These are phyloP conservation scores for Zaprionus tsacasi DNA, from an alignment of 1,140 invertebrate genomes.

Conservation along the genomic window DNA sequence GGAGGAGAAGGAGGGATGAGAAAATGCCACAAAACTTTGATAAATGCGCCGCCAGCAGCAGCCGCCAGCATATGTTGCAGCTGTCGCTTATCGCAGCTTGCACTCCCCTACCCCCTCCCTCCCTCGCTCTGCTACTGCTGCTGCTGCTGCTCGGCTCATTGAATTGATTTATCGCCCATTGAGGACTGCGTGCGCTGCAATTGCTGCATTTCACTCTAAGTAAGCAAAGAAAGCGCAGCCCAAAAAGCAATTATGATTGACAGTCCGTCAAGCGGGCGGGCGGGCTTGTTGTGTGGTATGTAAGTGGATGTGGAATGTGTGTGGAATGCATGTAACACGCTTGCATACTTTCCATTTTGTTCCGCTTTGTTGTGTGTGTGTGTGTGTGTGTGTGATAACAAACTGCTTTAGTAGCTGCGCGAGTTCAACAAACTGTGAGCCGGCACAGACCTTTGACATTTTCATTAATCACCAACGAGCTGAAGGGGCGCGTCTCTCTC, in stretches of 20 bases:
- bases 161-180: slow-evolving; percentile 53
- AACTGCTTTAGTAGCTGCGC: slow-evolving; percentile 11
- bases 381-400: slow-evolving; percentile 46
- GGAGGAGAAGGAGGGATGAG: slow-evolving; percentile 24
- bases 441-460: slow-evolving; percentile 71
- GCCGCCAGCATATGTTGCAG: slow-evolving; percentile 54
- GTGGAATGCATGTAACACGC: slow-evolving; percentile 11
- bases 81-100: slow-evolving; percentile 1
- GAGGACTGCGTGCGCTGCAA: slow-evolving; percentile 33
- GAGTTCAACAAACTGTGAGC: slow-evolving; percentile 47
- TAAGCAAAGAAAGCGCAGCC: slow-evolving; percentile 19
- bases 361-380: slow-evolving; percentile 43
- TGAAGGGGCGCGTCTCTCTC: slow-evolving; percentile 17
- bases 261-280: slow-evolving; percentile 62
- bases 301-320: background rate
- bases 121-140: background rate
- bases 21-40: slow-evolving; percentile 29
- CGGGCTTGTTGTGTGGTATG: background rate
- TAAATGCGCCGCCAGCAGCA: slow-evolving; percentile 46
- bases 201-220: slow-evolving; percentile 50
- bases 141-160: slow-evolving; percentile 32
- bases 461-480: slow-evolving; percentile 69
- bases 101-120: background rate
- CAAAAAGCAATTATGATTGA: slow-evolving; percentile 71
- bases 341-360: slow-evolving; percentile 61